Base-by-base conservation (phyloP, 2,113 vertebrate genomes). In the Pygoscelis adeliae region DNA sequence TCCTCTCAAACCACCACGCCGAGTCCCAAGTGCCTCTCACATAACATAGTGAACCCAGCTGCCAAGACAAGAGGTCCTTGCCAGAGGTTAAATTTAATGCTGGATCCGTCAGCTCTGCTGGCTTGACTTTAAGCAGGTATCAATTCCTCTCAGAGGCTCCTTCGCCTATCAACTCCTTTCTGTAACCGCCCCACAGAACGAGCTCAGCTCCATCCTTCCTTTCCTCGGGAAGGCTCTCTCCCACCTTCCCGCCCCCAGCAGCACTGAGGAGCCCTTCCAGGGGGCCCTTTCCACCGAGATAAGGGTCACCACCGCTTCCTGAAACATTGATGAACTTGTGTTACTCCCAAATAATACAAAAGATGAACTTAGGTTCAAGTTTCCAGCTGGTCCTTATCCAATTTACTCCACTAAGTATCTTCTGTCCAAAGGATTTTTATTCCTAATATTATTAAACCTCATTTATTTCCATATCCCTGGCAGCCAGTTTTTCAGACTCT, bases 41-140 rank as follows among this genome's bases (percentile, higher is more conserved):
- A 5, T 77, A 77, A 80, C 72, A 47, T 15, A 65, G 36, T 9
- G 29, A 83, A 78, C 0, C 12, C 0, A 20, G 52, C 61, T 94
- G 92, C 92, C 91, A 96, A 94, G 63, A 82, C 6, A 73, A 82
- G 55, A 58, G 10, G 32, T 52, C 71, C 50, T 44, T 90, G 83
- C 83, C 93, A 96, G 77, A 83, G 81, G 61, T 72, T 86, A 87
- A 90, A 91, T 70, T 92, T 80, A 94, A 87, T 42, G 62, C 77
- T 86, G 77, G 77, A 94, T 79, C 49, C 78, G 73, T 73, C 73
- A 74, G 80, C 21, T 55, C 27, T 74, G 50, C 87, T 95, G 81
- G 66, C 53, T 93, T 92, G 61, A 91, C 52, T 79, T 76, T 27
- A 67, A 62, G 66, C 52, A 94, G 58, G 38, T 89, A 85, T 46